These are phyloP conservation scores for Dysidea cf. avara DNA, from an alignment of 37 sponge, comb jelly and placozoan species.

Conservation along the genomic window DNA sequence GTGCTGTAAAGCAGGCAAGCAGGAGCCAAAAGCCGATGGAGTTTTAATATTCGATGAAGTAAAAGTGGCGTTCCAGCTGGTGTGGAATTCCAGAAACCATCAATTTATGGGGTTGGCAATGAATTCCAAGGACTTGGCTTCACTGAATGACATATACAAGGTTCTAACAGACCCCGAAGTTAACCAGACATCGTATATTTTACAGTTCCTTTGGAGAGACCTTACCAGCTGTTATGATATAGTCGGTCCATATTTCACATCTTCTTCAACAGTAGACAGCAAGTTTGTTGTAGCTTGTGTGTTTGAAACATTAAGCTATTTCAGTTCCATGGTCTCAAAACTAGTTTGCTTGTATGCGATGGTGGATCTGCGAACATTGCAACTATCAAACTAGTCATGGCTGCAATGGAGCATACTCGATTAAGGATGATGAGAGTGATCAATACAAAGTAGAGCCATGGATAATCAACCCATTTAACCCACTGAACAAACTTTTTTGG, in stretches of 20 bases:
- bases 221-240: conserved; percentile 31
- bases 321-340: conserved; percentile 4
- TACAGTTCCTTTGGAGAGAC: too few relatives aligned
- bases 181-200: too few relatives aligned
- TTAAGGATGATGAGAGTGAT: not conserved
- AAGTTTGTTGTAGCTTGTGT: conserved; percentile 19
- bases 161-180: conserved; percentile 18
- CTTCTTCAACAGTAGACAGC: not conserved
- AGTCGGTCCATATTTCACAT: conserved; percentile 36
- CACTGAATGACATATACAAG: not conserved
- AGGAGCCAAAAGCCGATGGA: too few relatives aligned
- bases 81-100: too few relatives aligned
- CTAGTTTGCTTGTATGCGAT: not conserved
- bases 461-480: conserved; percentile 16
- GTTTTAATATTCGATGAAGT: too few relatives aligned
- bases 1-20: too few relatives aligned
- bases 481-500: not conserved
- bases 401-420: too few relatives aligned
- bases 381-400: not conserved
- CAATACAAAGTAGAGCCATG: conserved; percentile 1
- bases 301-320: not conserved
- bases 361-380: conserved; percentile 13
- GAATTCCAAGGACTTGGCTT: conserved; percentile 2
- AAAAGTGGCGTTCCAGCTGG: too few relatives aligned
- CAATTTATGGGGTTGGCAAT: not conserved